Evolutionary conservation across 2,113 vertebrate species (phyloP).

Genomic region (Phaethon lepturus): DNA sequence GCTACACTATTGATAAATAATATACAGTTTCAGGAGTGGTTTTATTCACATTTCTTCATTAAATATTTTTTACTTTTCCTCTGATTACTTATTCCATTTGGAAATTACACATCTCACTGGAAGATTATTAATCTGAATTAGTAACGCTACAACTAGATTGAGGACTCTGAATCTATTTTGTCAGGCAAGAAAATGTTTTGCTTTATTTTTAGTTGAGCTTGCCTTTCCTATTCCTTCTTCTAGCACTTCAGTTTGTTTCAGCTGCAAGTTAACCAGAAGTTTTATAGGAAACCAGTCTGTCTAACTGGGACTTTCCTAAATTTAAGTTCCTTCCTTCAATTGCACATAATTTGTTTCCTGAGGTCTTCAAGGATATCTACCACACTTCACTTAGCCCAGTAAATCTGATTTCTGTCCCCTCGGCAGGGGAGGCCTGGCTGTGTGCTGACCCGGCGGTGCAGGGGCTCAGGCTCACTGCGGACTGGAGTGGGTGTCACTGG

Average conservation of each 20-base stretch:
- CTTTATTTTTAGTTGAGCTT: not conserved
- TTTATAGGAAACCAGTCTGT: not conserved
- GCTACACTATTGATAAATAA: not conserved
- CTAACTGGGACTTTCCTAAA: not conserved
- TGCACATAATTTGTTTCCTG: not conserved
- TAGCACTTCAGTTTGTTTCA: not conserved
- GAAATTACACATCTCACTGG: not conserved
- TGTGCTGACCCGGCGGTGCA: rapidly evolving
- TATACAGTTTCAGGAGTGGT: not conserved
- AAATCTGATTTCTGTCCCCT: not conserved
- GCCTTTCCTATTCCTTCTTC: not conserved
- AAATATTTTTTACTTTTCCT: not conserved
- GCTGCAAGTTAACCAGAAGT: not conserved
- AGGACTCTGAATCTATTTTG: not conserved
- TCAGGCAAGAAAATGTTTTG: rapidly evolving
- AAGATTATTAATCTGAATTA: not conserved
- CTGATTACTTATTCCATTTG: not conserved
- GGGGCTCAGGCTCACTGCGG: rapidly evolving
- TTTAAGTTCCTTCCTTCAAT: not conserved
- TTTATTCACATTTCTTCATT: not conserved
- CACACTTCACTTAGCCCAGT: not conserved
- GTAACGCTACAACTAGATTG: not conserved
- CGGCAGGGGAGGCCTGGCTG: rapidly evolving
- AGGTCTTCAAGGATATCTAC: not conserved
- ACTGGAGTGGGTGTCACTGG: rapidly evolving